Base-by-base conservation (phyloP, 2,888 invertebrate species). In the Phalera bucephala region DNA sequence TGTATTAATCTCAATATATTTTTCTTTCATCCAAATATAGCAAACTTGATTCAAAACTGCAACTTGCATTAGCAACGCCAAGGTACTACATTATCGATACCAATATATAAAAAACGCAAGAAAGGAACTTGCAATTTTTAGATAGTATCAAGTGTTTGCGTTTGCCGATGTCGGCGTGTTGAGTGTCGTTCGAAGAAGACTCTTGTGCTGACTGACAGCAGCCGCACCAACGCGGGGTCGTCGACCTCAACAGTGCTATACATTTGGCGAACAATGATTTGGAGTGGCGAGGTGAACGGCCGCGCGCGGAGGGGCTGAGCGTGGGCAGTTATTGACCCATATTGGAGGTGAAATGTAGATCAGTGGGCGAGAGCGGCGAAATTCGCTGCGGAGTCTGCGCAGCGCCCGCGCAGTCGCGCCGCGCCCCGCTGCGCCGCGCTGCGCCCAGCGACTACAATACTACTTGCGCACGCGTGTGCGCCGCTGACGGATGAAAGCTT, bases 241-340 rank as follows among this genome's bases (percentile, higher is more conserved):
- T 60, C 59, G 85, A 84, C 76, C 87, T 69, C 65, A 60, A 66
- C 81, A 76, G 72, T 85, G 77, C 74, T 86, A 78, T 85, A 86
- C 81, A 87, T 87, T 89, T 88, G 79, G 85, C 86, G 87, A 89
- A 89, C 87, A 88, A 89, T 89, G 86, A 88, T 88, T 87, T 86
- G 84, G 80, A 85, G 82, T 84, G 80, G 85, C 80, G 86, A 87
- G 88, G 87, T 89, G 88, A 89, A 88, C 58, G 89, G 76, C 87
- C 88, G 80, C 78, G 75, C 72, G 64, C 80, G 78, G 81, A 80
- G 87, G 87, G 87, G 85, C 85, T 80, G 80, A 82, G 88, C 86
- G 88, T 88, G 85, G 88, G 87, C 88, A 89, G 89, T 88, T 88
- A 89, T 88, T 87, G 89, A 88, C 89, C 89, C 84, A 89, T 89